Base-by-base conservation (phyloP, 2,113 vertebrate genomes). In the Cynoglossus semilaevis region DNA sequence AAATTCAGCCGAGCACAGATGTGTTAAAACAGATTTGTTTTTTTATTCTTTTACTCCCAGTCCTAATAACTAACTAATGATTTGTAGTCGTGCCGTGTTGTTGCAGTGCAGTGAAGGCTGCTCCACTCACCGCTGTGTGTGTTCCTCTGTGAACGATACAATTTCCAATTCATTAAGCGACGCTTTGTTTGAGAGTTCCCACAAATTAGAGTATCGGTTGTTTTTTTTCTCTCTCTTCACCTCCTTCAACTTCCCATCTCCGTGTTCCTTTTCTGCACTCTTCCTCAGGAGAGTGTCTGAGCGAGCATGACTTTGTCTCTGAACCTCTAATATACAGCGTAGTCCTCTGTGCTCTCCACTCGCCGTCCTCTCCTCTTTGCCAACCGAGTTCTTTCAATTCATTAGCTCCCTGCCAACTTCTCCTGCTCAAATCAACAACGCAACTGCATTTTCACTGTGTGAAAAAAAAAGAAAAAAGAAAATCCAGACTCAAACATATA, bases 101-200 rank as follows among this genome's bases (percentile, higher is more conserved):
- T 57, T 59, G 29, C 43, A 54, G 45, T 34, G 18, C 18, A 51
- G 60, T 64, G 42, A 74, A 66, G 66, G 66, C 45, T 75, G 44
- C 73, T 77, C 60, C 8, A 15, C 46, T 63, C 46, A 54, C 46
- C 49, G 58, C 74, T 8, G 54, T n/a, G 63, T 42, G 45, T 77
- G 67, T 68, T 70, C 79, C 74, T 79, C 34, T 65, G 68, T 79
- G 73, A 72, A 77, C 83, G 81, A 77, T 54, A 76, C 77, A 46
- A 79, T 85, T 88, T 89, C 79, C 81, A 87, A 85, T 86, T 87
- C 81, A 90, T 87, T 87, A 86, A 69, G 68, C 37, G 15, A 29
- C 8, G 43, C 74, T 85, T 83, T 86, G 77, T 86, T 83, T 76
- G 76, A 79, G 66, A 82, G 77, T 65, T 51, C 41, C 42, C 73